Percentiles rank a stretch among this genome's conserved stretches.
Evolutionary conservation across 2,888 invertebrate genomes (phyloP).

Genomic region (Gymnocheta viridis): DNA sequence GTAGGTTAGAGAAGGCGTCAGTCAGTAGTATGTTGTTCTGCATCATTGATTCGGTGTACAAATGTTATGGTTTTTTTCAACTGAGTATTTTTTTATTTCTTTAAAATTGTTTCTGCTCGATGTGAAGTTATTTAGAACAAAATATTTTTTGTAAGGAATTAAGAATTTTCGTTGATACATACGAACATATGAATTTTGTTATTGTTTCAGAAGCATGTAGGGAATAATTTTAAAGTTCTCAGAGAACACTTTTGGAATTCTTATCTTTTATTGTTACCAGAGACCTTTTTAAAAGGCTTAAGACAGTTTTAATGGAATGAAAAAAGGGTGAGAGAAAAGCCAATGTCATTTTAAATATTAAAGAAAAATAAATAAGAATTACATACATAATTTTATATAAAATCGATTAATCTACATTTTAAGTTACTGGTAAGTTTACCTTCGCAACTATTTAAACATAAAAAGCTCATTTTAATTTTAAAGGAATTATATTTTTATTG

Average conservation of each 20-base stretch:
- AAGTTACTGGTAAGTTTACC: too few species aligned
- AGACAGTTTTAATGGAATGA: not conserved
- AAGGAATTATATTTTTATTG: too few species aligned
- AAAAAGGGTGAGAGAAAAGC: not conserved
- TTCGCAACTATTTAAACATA: too few species aligned
- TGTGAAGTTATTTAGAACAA: conserved; percentile 53
- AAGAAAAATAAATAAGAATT: too few species aligned
- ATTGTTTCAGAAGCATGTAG: not conserved
- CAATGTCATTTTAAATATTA: too few species aligned
- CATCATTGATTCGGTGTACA: conserved; percentile 38
- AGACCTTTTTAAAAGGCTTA: not conserved
- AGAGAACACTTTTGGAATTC: not conserved
- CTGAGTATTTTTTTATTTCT: conserved; percentile 9
- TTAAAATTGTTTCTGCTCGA: conserved; percentile 22
- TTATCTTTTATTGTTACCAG: not conserved
- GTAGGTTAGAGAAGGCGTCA: conserved; percentile 41
- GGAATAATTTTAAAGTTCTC: not conserved
- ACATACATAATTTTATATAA: too few species aligned
- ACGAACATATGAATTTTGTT: too few species aligned
- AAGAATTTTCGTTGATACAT: not conserved
- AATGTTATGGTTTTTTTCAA: conserved; percentile 2
- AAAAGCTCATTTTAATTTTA: too few species aligned
- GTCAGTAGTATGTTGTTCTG: conserved; percentile 40
- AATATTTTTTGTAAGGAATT: conserved; percentile 10
- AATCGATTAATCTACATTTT: too few species aligned